phyloP scores from a whole-genome alignment of 2,797 vertebrate genomes.

The Pipistrellus pygmaeus region DNA sequence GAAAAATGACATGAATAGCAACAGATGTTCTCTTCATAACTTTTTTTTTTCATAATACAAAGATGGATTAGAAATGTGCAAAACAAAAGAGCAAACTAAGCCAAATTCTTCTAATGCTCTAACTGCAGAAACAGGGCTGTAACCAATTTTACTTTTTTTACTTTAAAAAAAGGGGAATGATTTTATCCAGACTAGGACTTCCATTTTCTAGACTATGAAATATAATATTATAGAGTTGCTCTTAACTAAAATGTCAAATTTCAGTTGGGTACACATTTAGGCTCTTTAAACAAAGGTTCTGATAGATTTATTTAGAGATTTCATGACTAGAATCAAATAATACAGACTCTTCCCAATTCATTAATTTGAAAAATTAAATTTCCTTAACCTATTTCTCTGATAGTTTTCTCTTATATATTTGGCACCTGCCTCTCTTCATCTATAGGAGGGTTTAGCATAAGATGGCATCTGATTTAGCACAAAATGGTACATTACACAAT shows the following conservation, averaged over 20 bases:
- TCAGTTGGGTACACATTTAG: constrained; percentile 49
- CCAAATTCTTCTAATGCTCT: constrained; percentile 80
- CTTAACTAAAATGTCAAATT: constrained; percentile 68
- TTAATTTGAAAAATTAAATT: constrained; percentile 62
- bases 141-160: constrained; percentile 74
- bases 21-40: constrained; percentile 73
- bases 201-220: constrained; percentile 68
- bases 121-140: constrained; percentile 71
- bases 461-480: constrained; percentile 73
- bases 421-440: constrained; percentile 68
- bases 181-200: constrained; percentile 79
- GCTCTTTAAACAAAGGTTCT: constrained; percentile 45
- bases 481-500: constrained; percentile 78
- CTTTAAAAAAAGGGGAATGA: constrained; percentile 69
- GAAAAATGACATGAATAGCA: constrained; percentile 74
- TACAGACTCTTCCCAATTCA: neutral
- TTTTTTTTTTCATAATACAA: constrained; percentile 65
- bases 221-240: constrained; percentile 64
- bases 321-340: constrained; percentile 44
- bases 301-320: constrained; percentile 45
- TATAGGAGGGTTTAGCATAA: constrained; percentile 31
- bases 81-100: constrained; percentile 76
- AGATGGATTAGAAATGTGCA: constrained; percentile 78
- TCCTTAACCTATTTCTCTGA: constrained; percentile 39
- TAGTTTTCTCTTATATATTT: constrained; percentile 19